Conservation (phyloP, 2,113 vertebrate genomes). For the Gymnocephalus cernua region DNA sequence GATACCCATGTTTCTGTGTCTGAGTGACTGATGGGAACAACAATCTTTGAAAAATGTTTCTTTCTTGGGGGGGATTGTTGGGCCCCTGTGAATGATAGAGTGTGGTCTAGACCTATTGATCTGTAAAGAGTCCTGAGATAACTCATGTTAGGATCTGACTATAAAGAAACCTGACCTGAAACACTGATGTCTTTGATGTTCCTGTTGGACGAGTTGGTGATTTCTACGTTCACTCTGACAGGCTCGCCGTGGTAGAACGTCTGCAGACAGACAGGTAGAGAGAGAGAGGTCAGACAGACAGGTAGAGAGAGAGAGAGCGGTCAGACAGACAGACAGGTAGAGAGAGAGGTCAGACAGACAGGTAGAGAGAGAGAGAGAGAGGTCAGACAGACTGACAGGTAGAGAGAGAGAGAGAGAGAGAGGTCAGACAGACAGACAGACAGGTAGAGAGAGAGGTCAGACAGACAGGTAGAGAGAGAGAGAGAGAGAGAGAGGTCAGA, state of each 20-base stretch:
- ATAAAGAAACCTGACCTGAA: slow-evolving; percentile 73
- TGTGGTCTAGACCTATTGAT: no score
- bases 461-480: background rate
- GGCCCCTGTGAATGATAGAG: no score
- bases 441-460: background rate
- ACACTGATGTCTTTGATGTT: slow-evolving; percentile 90
- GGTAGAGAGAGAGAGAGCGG: background rate
- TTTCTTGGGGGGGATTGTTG: no score
- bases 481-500: background rate
- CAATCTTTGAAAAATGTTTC: no score
- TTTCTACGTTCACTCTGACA: slow-evolving; percentile 86
- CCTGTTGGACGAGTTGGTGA: slow-evolving; percentile 93
- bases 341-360: background rate
- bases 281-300: slow-evolving; percentile 19
- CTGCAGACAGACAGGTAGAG: slow-evolving; percentile 73
- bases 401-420: no score
- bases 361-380: background rate
- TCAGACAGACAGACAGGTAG: slow-evolving; percentile 10
- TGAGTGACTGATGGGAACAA: no score
- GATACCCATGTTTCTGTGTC: no score
- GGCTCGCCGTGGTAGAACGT: slow-evolving; percentile 92
- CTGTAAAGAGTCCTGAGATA: no score
- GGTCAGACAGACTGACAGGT: background rate
- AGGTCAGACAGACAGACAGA: no score
- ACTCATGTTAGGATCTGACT: no score